Evolutionary conservation across 2,888 invertebrate species (phyloP), one percentile per base, ranked within the genome.

Genomic region (Formica aserva): DNA sequence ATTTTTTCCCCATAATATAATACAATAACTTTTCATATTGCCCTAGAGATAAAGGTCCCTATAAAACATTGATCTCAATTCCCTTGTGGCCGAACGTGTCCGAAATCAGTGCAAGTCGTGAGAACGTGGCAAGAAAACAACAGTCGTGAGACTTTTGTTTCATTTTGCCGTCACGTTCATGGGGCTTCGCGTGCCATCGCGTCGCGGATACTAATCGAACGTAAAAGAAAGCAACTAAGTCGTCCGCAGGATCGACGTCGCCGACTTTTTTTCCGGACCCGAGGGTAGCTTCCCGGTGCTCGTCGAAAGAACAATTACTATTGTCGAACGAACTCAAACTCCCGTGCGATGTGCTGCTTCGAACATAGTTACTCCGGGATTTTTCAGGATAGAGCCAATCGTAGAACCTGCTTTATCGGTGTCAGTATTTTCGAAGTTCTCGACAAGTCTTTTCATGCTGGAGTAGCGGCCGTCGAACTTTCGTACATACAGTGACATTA

Each of bases 131-230:
- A 32, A 77, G 77, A 72, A 88, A 84, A 55, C 80, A 78, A 67
- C 66, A 52, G 81, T 52, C 76, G 82, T 85, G 84, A 60, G 60
- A 80, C 41, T 62, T 84, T 89, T 87, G 83, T 89, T 86, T 85
- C 85, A 83, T 78, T 84, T 80, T 83, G 69, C 81, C 72, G 85
- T 87, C 88, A 89, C 88, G 89, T 89, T 87, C 82, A 62, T 71
- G 74, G 69, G 69, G 76, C 84, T 78, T 85, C 82, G 57, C 83
- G 85, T 84, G 80, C 85, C 72, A 67, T 89, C 85, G 84, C 84
- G 85, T 76, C 82, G 35, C 83, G 83, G 86, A 85, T 88, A 86
- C 86, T 85, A 87, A 85, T 89, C 75, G 78, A 69, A 63, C 71
- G 63, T 78, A 87, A 88, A 85, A 78, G 55, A 83, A 67, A 78